phyloP scores from a whole-genome alignment of 2,113 vertebrate genomes.

The Brienomyrus longianalis region DNA sequence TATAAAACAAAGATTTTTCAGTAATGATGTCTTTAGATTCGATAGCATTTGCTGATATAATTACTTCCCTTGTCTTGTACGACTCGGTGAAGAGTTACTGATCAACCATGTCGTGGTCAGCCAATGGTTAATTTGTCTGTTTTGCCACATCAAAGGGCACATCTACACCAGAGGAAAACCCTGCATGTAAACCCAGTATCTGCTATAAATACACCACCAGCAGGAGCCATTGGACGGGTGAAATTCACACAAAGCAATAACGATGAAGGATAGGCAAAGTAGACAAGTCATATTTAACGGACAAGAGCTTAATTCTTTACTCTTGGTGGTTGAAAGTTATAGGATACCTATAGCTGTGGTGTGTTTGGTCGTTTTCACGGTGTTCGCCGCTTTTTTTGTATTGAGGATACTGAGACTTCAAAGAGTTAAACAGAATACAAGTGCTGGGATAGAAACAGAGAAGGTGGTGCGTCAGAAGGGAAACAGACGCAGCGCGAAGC shows the following conservation, averaged over 20 bases:
- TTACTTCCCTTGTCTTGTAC: not conserved
- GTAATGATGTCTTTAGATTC: not conserved
- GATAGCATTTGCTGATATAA: not conserved
- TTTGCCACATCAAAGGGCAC: slow-evolving; percentile 46
- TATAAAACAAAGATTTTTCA: not conserved
- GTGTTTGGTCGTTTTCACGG: slow-evolving; percentile 41
- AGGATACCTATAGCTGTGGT: slow-evolving; percentile 49
- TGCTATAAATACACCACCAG: not conserved
- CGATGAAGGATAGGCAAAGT: slow-evolving; percentile 31
- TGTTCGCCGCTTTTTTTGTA: slow-evolving; percentile 51
- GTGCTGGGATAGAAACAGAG: not conserved
- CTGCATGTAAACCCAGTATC: slow-evolving; percentile 8
- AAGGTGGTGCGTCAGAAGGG: not conserved
- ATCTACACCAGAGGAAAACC: slow-evolving; percentile 16
- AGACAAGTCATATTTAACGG: slow-evolving; percentile 8
- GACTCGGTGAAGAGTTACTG: not conserved
- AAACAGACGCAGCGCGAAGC: not conserved
- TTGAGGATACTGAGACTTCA: slow-evolving; percentile 50
- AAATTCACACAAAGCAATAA: not conserved
- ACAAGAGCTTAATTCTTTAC: slow-evolving; percentile 49
- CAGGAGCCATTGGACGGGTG: not conserved
- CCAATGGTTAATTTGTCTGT: not conserved
- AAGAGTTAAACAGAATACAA: slow-evolving; percentile 36
- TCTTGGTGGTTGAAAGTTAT: slow-evolving; percentile 50
- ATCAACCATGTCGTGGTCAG: not conserved